These are phyloP conservation scores for Acanthoscelides obtectus DNA, from an alignment of 2,888 invertebrate genomes.

Conservation along the genomic window DNA sequence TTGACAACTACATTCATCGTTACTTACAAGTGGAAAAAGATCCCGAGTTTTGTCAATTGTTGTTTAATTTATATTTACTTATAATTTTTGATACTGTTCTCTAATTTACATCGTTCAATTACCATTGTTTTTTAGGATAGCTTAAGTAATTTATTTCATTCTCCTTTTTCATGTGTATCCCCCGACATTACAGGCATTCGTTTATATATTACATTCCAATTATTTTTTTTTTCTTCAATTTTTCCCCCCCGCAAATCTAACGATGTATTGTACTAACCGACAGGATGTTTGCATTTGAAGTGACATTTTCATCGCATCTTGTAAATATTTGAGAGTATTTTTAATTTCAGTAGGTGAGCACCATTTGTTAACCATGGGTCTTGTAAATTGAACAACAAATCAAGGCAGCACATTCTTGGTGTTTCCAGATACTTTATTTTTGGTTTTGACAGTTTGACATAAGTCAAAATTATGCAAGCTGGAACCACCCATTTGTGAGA, in stretches of 20 bases:
- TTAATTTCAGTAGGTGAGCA: neutral
- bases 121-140: slow-evolving; percentile 24
- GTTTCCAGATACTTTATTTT: too few relatives aligned
- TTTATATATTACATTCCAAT: slow-evolving; percentile 40
- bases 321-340: slow-evolving; percentile 23
- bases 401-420: too few relatives aligned
- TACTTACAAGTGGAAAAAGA: neutral
- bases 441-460: too few relatives aligned
- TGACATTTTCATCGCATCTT: slow-evolving; percentile 19
- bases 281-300: slow-evolving; percentile 31
- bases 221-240: slow-evolving; percentile 27
- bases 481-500: too few relatives aligned
- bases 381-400: neutral
- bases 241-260: neutral
- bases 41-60: slow-evolving; percentile 1
- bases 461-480: too few relatives aligned
- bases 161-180: neutral
- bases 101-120: slow-evolving; percentile 13
- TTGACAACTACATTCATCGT: neutral
- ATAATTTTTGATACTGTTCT: slow-evolving; percentile 35
- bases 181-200: slow-evolving; percentile 29
- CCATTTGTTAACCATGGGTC: neutral
- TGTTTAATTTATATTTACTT: slow-evolving; percentile 22
- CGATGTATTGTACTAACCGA: slow-evolving; percentile 15
- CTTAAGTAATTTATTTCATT: slow-evolving; percentile 33